Percentiles rank a stretch among this genome's conserved stretches.
These are phyloP conservation scores for Spongilla lacustris DNA, from an alignment of 37 sponge, comb jelly and placozoan species.

Conservation along the genomic window DNA sequence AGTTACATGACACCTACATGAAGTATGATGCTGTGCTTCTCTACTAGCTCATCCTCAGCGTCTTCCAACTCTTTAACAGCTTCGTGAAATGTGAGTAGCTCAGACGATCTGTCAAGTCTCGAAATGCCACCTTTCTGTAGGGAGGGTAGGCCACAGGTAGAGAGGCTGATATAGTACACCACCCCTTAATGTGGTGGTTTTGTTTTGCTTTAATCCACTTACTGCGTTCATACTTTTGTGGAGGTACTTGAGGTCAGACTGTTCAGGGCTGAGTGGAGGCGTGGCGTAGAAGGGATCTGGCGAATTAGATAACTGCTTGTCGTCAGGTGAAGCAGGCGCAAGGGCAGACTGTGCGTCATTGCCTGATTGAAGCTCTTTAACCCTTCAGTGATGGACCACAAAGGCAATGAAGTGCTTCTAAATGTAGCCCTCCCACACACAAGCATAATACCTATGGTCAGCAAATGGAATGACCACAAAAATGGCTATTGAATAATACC, in stretches of 20 bases:
- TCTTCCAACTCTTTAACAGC: slow-evolving; percentile 80
- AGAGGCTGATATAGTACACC: too few species aligned
- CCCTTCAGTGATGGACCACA: neutral
- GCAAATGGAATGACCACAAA: too few species aligned
- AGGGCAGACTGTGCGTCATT: neutral
- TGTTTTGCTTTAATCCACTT: too few species aligned
- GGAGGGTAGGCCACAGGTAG: neutral
- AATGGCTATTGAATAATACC: too few species aligned
- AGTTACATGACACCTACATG: slow-evolving; percentile 38
- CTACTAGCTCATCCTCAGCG: slow-evolving; percentile 88
- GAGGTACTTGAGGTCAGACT: slow-evolving; percentile 47
- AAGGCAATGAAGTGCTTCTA: neutral
- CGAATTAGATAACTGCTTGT: neutral
- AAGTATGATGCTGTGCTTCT: slow-evolving; percentile 77
- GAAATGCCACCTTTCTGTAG: slow-evolving; percentile 19
- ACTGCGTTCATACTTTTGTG: slow-evolving; percentile 50
- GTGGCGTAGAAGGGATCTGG: neutral
- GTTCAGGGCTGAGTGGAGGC: neutral
- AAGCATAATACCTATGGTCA: neutral
- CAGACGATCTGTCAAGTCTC: slow-evolving; percentile 40
- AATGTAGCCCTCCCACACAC: neutral
- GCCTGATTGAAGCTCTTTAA: slow-evolving; percentile 29
- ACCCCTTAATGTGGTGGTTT: too few species aligned
- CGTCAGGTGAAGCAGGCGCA: neutral
- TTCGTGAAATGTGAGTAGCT: slow-evolving; percentile 88